Base-by-base conservation (phyloP, 2,888 invertebrate genomes). In the Salpingus planirostris region DNA sequence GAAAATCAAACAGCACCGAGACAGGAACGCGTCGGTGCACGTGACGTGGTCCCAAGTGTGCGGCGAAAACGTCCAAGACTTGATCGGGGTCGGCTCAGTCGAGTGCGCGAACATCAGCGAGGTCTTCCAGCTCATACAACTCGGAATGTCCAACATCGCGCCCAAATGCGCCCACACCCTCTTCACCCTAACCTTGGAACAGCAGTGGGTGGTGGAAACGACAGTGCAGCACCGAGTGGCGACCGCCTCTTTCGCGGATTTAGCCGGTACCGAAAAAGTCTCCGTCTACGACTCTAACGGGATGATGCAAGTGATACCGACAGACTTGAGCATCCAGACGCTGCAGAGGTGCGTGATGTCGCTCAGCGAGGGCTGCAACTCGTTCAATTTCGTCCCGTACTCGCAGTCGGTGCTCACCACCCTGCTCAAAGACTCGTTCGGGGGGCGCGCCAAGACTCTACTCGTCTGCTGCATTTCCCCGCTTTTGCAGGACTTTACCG, bases 41-140 rank as follows among this genome's bases (percentile, higher is more conserved):
- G 72, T 82, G 39, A 78, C 80, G 24, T 83, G 81, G 75, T 78
- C 81, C 50, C 80, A 82, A 62, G 77, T 83, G 27, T 73, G 73
- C 25, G 76, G 76, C 29, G 80, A 80, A 43, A 76, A 74, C 44
- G 72, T 78, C 42, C 63, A 64, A 42, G 67, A 67, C 48, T 73
- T 73, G 23, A 67, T 71, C 49, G 80, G 74, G 27, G 54, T 55
- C 12, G 55, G 56, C 33, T 69, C 75, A 69, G 64, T 78, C 41
- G 66, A 78, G 64, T 75, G 76, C 43, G 57, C 58, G 27, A 69
- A 64, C 36, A 65, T 81, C n/a, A 72, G 74, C 30, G 80, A 82
- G 52, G 79, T 79, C 14, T 80, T 81, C 46, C 78, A 79, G 47
- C 76, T 80, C 56, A 62, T 84, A 29, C 78, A 80, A 49, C 48